Base-by-base conservation (phyloP, 2,113 vertebrate species). In the Clarias macrocephalus region DNA sequence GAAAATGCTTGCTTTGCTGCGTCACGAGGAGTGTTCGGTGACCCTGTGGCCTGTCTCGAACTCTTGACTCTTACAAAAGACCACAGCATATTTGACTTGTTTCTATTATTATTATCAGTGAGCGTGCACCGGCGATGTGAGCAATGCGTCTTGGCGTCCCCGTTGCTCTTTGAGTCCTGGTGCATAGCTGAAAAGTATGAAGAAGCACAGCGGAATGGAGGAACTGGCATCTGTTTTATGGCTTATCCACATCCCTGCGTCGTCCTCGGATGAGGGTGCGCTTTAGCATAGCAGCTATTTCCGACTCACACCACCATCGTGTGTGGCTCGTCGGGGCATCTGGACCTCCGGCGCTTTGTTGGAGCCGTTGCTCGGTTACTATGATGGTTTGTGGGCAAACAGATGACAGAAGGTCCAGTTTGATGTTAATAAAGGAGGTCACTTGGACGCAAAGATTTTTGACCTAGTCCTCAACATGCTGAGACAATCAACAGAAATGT, bases 301-400 rank as follows among this genome's bases (percentile, higher is more conserved):
- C 75, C 63, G 37, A 80, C 77, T 72, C 89, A 73, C 82, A 86
- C 85, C 70, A 42, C 70, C 87, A 2, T 72, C 87, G 89, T 90
- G 89, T 88, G 89, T 90, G 89, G 89, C 87, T 72, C 42, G 56
- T 59, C 9, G 15, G 79, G 70, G 56, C 85, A 80, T 85, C 62
- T 28, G 84, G 89, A 90, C 89, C 89, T 87, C 89, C 89, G 48
- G 57, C 19, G 52, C 65, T 76, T 82, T 88, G 75, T 88, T 73
- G 84, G 85, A 85, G 80, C 8, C 33, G 82, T 86, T 90, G 85
- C 87, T 54, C 80, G 73, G 87, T 5, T 80, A 84, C 84, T 33
- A 23, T 9, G 18, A 62, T 1, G 21, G 48, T 42, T 62, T 77
- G 75, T 66, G 75, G 62, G 13, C 42, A 86, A 80, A 84, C 77